Evolutionary conservation across 1,140 invertebrate genomes (phyloP).

Genomic region (Ylistrum balloti): DNA sequence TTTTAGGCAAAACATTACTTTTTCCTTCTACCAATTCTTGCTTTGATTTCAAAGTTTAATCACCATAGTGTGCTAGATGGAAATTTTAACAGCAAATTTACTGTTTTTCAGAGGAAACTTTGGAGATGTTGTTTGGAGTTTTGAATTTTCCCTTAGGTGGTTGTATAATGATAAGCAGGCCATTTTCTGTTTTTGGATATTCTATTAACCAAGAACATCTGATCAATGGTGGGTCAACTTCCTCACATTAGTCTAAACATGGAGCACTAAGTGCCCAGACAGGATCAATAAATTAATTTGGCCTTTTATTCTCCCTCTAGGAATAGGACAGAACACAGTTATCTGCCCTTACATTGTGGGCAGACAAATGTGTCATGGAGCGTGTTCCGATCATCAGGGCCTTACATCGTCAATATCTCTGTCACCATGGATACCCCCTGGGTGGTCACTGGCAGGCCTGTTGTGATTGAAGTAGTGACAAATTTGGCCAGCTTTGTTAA

Average conservation of each 20-base stretch:
- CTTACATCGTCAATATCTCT: constrained; percentile 27
- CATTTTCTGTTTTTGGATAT: too few relatives aligned
- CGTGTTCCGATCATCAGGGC: constrained; percentile 36
- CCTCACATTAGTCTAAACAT: not conserved
- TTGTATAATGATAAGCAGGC: too few relatives aligned
- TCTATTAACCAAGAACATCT: too few relatives aligned
- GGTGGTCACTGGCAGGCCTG: not conserved
- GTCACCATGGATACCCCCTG: constrained; percentile 23
- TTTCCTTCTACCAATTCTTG: too few relatives aligned
- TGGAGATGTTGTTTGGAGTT: too few relatives aligned
- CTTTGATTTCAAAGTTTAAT: too few relatives aligned
- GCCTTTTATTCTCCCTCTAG: constrained; percentile 7
- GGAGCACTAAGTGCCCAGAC: not conserved
- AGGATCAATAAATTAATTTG: constrained; percentile 23
- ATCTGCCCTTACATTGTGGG: constrained; percentile 5
- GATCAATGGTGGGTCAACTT: too few relatives aligned
- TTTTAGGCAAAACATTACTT: too few relatives aligned
- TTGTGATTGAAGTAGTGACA: constrained; percentile 7
- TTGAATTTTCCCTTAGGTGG: too few relatives aligned
- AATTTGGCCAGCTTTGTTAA: constrained; percentile 34
- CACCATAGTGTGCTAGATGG: too few relatives aligned
- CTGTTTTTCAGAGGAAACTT: too few relatives aligned
- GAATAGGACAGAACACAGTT: not conserved
- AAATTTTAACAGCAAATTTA: too few relatives aligned
- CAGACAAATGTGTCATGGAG: constrained; percentile 24